Percentiles rank a stretch among this genome's conserved stretches.
These are phyloP conservation scores for Dolomedes plantarius DNA, from an alignment of 2,888 invertebrate genomes.

Conservation along the genomic window DNA sequence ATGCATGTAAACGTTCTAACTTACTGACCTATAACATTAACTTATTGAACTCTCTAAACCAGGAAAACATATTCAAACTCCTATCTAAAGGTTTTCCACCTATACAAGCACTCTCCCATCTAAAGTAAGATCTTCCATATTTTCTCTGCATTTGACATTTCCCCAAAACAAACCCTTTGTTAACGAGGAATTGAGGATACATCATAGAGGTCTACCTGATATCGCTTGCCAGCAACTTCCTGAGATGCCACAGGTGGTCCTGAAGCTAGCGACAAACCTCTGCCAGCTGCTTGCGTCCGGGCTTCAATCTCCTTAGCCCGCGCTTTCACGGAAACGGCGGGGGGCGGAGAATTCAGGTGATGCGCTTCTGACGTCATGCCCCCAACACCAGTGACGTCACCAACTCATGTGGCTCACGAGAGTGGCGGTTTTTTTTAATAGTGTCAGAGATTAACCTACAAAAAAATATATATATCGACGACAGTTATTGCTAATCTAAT, in stretches of 20 bases:
- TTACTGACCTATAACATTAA: too few relatives aligned
- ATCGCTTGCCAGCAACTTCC: conserved; percentile 2
- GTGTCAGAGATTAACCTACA: too few relatives aligned
- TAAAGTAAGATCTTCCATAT: not conserved
- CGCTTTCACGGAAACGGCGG: conserved; percentile 44
- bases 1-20: too few relatives aligned
- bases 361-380: conserved; percentile 56
- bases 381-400: conserved; percentile 4
- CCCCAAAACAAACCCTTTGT: conserved; percentile 5
- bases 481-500: too few relatives aligned
- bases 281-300: conserved; percentile 37
- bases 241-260: conserved; percentile 50
- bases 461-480: too few relatives aligned
- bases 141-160: not conserved
- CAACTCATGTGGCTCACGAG: not conserved
- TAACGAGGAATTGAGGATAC: not conserved
- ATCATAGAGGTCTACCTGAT: conserved; percentile 27
- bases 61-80: not conserved
- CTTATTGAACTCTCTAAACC: not conserved
- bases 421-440: not conserved
- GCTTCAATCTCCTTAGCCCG: conserved; percentile 57
- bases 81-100: not conserved
- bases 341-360: conserved; percentile 28
- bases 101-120: too few relatives aligned
- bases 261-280: conserved; percentile 14